These are phyloP conservation scores for Ernsta delagoae DNA, from an alignment of 2,888 invertebrate genomes.

Conservation along the genomic window DNA sequence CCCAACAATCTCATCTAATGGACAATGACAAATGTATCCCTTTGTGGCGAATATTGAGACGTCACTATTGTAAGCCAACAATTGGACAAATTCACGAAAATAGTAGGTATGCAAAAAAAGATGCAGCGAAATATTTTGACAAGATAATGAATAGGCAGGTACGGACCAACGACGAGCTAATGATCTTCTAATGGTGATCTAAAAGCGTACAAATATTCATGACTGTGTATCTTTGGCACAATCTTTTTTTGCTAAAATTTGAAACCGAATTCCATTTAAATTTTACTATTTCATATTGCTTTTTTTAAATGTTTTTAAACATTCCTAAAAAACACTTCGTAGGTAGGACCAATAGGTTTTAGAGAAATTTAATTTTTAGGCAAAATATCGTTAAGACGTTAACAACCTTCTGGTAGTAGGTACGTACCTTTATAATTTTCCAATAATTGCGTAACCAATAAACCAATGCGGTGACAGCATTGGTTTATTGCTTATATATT, in stretches of 20 bases:
- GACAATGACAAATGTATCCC: conserved; percentile 82
- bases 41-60: conserved; percentile 77
- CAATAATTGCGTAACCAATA: conserved; percentile 67
- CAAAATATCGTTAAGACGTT: too few species aligned
- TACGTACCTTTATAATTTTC: conserved; percentile 49
- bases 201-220: conserved; percentile 43
- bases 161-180: conserved; percentile 60
- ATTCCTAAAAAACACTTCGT: neutral
- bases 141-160: conserved; percentile 79
- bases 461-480: conserved; percentile 74
- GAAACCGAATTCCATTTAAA: conserved; percentile 17
- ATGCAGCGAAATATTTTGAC: conserved; percentile 81
- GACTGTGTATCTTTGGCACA: conserved; percentile 27
- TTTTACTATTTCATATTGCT: conserved; percentile 17
- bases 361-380: too few species aligned
- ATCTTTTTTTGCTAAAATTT: conserved; percentile 16
- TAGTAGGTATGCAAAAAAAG: conserved; percentile 64
- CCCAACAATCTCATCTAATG: conserved; percentile 79
- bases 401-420: too few species aligned
- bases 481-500: conserved; percentile 75
- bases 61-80: conserved; percentile 68
- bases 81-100: conserved; percentile 77
- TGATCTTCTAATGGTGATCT: conserved; percentile 68
- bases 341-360: too few species aligned
- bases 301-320: too few species aligned